Conservation (phyloP, 2,888 invertebrate genomes). For the Agrotis segetum region DNA sequence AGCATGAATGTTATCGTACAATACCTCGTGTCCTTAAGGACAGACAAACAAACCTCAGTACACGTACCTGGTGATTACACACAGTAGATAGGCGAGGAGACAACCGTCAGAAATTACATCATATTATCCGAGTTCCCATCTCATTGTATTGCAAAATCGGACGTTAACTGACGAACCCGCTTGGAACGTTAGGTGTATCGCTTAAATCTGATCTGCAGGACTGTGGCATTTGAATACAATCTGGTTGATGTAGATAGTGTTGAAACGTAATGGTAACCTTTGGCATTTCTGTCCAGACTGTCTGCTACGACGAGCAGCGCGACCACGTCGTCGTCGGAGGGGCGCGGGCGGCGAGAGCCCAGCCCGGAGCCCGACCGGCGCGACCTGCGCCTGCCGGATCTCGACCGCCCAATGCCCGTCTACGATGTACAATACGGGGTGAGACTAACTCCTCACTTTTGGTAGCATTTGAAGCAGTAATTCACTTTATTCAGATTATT, state of each 20-base stretch:
- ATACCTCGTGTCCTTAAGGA: constrained; percentile 58
- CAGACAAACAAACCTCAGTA: constrained; percentile 50
- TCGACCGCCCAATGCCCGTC: constrained; percentile 85
- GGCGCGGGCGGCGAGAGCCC: constrained; percentile 89
- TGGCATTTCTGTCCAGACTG: constrained; percentile 54
- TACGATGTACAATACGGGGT: constrained; percentile 90
- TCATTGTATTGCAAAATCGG: constrained; percentile 61
- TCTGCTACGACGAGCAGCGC: constrained; percentile 90
- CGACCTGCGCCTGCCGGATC: constrained; percentile 83
- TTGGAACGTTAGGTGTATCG: constrained; percentile 41
- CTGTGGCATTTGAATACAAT: constrained; percentile 41
- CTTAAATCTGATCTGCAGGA: constrained; percentile 34
- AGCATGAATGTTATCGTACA: constrained; percentile 58
- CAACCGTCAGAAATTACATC: constrained; percentile 40
- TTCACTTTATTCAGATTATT: neutral
- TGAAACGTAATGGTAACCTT: constrained; percentile 36
- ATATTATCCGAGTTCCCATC: constrained; percentile 57
- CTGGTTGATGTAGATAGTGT: constrained; percentile 32
- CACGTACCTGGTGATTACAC: constrained; percentile 60
- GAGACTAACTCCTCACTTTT: constrained; percentile 51
- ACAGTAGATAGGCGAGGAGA: constrained; percentile 35
- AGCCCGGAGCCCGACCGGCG: constrained; percentile 85
- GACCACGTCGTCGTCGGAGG: constrained; percentile 92
- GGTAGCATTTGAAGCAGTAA: neutral
- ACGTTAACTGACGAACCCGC: constrained; percentile 43